Evolutionary conservation across 2,113 vertebrate genomes (phyloP), one percentile per base, ranked within the genome.

Genomic region (Haemorhous mexicanus): DNA sequence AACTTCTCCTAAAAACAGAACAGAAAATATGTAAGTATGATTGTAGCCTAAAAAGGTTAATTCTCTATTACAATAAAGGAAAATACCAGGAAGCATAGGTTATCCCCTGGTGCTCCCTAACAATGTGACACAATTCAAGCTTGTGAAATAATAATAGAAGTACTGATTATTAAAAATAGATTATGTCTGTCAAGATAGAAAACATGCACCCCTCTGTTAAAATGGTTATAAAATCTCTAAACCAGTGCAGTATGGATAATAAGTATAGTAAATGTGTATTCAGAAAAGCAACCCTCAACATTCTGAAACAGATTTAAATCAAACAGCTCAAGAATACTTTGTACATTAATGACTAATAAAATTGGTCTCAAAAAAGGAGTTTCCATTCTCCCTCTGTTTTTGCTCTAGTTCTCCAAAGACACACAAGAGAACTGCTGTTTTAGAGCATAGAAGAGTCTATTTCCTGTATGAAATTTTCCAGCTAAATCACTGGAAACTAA

Each of bases 211-310:
- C 2, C 21, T 35, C 33, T 59, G 4, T 66, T 13, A 73, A 81
- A 73, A 70, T 0, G 0, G 64, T 39, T 59, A 30, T 15, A 53
- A 82, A 90, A 43, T 2, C 13, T 62, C 5, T 44, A 43, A 73
- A 80, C 13, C 3, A 10, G 6, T 70, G 21, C 5, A 63, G 4
- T 15, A 73, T 19, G 32, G 10, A 43, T 67, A 62, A 69, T 30
- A 80, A 52, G 7, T 59, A 41, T 8, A 67, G 3, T 28, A 75
- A 91, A 70, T 47, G 0, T 67, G 8, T 33, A 62, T 55, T 53
- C 18, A 44, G 0, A 18, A 22, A 46, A 73, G 23, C 50, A 37
- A 1, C 2, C 3, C 4, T 61, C 8, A 49, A 5, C 1, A 33
- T 78, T 87, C 14, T 63, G 23, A 82, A 78, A 46, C 1, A 1